Evolutionary conservation across 2,797 vertebrate species (phyloP).

Genomic region (Galaxias olidus): DNA sequence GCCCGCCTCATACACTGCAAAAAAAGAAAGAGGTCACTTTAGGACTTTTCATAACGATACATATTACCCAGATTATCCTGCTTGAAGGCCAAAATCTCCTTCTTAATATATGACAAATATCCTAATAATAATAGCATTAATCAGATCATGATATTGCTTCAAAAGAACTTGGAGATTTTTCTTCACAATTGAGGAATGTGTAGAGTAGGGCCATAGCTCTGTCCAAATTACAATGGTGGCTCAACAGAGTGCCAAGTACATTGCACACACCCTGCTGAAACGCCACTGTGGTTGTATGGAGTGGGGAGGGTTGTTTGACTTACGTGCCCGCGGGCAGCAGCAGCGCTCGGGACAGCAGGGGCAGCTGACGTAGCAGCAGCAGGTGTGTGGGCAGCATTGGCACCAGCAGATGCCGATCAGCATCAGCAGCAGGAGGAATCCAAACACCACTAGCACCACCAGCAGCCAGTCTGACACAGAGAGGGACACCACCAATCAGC

Average conservation of each 20-base stretch:
- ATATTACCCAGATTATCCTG: too few species aligned
- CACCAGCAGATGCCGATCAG: slow-evolving; percentile 91
- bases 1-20: slow-evolving; percentile 86
- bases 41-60: not conserved
- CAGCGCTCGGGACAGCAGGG: slow-evolving; percentile 90
- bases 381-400: slow-evolving; percentile 92
- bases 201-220: too few species aligned
- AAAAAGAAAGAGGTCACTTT: not conserved
- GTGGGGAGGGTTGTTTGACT: slow-evolving; percentile 51
- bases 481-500: not conserved
- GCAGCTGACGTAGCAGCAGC: slow-evolving; percentile 90
- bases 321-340: slow-evolving; percentile 88
- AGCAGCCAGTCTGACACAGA: slow-evolving; percentile 86
- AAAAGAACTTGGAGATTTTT: too few species aligned
- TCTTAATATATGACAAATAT: too few species aligned
- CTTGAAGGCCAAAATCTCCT: too few species aligned
- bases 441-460: slow-evolving; percentile 83
- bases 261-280: too few species aligned
- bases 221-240: too few species aligned
- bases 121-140: too few species aligned
- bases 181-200: too few species aligned
- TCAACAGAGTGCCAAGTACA: too few species aligned
- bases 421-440: slow-evolving; percentile 77
- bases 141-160: too few species aligned
- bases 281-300: not conserved